These are phyloP conservation scores for Crotalus horridus DNA, from an alignment of 2,113 vertebrate species.

Conservation along the genomic window DNA sequence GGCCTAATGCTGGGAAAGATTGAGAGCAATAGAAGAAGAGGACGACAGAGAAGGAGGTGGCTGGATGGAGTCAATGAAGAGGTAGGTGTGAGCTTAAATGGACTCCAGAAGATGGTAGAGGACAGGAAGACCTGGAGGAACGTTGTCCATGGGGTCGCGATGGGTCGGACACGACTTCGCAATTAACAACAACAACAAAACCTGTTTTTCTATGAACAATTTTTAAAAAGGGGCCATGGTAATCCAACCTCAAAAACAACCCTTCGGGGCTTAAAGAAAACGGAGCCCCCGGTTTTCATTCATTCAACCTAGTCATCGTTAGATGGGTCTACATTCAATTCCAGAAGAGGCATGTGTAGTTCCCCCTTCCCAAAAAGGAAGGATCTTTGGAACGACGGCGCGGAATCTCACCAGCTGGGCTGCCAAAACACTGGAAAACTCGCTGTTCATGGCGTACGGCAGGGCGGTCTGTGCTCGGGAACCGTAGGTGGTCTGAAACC, in stretches of 20 bases:
- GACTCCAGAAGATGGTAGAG: too few relatives aligned
- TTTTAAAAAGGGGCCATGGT: neutral
- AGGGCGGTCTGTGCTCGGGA: conserved; percentile 94
- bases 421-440: conserved; percentile 92
- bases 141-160: too few relatives aligned
- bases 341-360: neutral
- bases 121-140: too few relatives aligned
- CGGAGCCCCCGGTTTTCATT: neutral
- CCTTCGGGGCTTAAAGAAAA: neutral
- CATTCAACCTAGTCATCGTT: neutral
- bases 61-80: too few relatives aligned
- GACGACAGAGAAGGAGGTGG: too few relatives aligned
- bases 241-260: neutral
- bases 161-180: too few relatives aligned
- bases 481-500: conserved; percentile 96
- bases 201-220: neutral
- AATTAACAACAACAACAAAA: too few relatives aligned
- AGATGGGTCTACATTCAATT: neutral
- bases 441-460: conserved; percentile 98
- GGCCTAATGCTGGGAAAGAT: too few relatives aligned
- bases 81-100: too few relatives aligned
- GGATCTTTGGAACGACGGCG: neutral
- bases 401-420: conserved; percentile 86
- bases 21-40: too few relatives aligned
- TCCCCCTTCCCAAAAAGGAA: neutral